Base-by-base conservation (phyloP, 2,797 vertebrate species). In the Clarias platycephalus region DNA sequence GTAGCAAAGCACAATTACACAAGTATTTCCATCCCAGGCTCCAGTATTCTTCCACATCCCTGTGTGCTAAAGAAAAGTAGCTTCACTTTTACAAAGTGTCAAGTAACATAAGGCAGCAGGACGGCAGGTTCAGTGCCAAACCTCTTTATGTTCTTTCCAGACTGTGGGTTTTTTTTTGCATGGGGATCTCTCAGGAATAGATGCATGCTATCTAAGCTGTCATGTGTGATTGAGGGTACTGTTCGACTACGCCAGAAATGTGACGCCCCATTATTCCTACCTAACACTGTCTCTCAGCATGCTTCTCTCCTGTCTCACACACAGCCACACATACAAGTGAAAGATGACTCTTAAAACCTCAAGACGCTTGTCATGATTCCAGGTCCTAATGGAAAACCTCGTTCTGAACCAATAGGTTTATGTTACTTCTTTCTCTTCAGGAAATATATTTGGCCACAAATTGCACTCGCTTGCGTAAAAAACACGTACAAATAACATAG, bases 311-410 rank as follows among this genome's bases (percentile, higher is more conserved):
- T 55, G 8, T 57, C 74, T 57, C 44, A 28, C 72, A 57, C 70
- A 67, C 63, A 57, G 53, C 37, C 55, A 60, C 78, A 71, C 37
- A 13, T 13, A 16, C 85, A 34, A 87, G 71, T 70, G 89, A 86
- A 88, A 64, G 75, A 84, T 90, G 89, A 91, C 89, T 78, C 86
- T 15, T 31, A 70, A 93, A 93, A 92, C 87, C 87, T 89, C 87
- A 87, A 84, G 90, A 92, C 92, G 85, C 94, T 93, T 91, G 91
- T 94, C 93, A 93, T 92, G 85, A 87, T 82, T 90, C 91, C 90
- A 91, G 89, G 86, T 77, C 86, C 84, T 84, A 74, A 89, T 92
- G 89, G 83, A 90, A 91, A 90, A 92, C 91, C 79, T 83, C 49
- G 20, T 91, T 91, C 91, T 84, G 62, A 84, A 90, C 87, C 87